Percentiles rank a stretch among this genome's conserved stretches.
Conservation (phyloP, 1,140 invertebrate genomes). For the Achatina immaculata region DNA sequence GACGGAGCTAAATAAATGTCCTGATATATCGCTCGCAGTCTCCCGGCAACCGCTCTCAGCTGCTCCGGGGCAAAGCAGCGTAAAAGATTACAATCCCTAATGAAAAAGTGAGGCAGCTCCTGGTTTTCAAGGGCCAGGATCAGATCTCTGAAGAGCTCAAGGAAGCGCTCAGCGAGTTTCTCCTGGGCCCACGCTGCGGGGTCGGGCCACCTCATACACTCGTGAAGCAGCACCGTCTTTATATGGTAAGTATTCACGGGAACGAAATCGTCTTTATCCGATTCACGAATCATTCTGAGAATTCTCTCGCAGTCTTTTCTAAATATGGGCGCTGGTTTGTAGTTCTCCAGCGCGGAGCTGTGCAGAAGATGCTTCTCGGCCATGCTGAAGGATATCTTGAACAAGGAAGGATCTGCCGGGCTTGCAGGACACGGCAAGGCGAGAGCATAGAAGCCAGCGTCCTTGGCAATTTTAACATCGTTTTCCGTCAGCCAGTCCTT, state of each 20-base stretch:
- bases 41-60: conserved; percentile 11
- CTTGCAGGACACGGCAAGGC: conserved; percentile 31
- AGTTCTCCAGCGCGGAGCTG: not conserved
- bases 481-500: conserved; percentile 41
- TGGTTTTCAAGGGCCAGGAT: conserved; percentile 39
- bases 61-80: conserved; percentile 28
- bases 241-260: conserved; percentile 43
- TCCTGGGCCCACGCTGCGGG: conserved; percentile 19
- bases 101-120: conserved; percentile 42
- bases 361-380: conserved; percentile 45
- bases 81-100: conserved; percentile 43
- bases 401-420: conserved; percentile 28
- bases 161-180: conserved; percentile 37
- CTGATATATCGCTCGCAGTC: conserved; percentile 39
- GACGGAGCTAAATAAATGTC: conserved; percentile 36
- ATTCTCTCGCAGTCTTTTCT: conserved; percentile 38
- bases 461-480: conserved; percentile 26
- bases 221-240: conserved; percentile 42
- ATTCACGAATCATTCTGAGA: conserved; percentile 41
- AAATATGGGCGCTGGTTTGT: not conserved
- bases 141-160: conserved; percentile 37
- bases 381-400: conserved; percentile 42
- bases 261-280: conserved; percentile 38
- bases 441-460: conserved; percentile 42
- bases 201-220: conserved; percentile 37